phyloP scores from a whole-genome alignment of 2,888 invertebrate genomes.

The Junonia oenone region DNA sequence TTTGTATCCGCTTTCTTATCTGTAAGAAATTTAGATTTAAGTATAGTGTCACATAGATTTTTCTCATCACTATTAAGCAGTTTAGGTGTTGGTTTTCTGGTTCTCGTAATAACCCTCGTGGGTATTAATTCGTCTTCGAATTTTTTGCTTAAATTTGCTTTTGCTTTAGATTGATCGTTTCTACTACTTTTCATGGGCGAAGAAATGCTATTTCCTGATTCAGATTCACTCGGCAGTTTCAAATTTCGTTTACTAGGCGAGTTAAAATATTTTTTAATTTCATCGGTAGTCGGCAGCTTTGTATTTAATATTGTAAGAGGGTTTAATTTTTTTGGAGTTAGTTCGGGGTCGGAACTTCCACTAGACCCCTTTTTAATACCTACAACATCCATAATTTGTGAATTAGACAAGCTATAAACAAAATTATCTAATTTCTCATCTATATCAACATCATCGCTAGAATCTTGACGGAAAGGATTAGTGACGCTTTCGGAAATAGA shows the following conservation, averaged over 20 bases:
- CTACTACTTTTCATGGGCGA: neutral
- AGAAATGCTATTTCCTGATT: conserved; percentile 24
- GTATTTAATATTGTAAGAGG: conserved; percentile 45
- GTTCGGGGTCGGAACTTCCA: conserved; percentile 52
- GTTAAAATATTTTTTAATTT: conserved; percentile 48
- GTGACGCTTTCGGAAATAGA: neutral
- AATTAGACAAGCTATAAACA: conserved; percentile 37
- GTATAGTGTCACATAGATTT: conserved; percentile 38
- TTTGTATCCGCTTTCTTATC: no score
- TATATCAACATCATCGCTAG: conserved; percentile 8
- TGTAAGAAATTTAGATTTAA: conserved; percentile 42
- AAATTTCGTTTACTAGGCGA: neutral
- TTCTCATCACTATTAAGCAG: conserved; percentile 37
- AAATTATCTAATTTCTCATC: conserved; percentile 36
- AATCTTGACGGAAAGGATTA: neutral
- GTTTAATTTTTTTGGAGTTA: conserved; percentile 52
- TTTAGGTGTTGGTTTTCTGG: conserved; percentile 57
- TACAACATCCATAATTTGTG: conserved; percentile 41
- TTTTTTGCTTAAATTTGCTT: conserved; percentile 44
- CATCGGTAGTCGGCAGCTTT: conserved; percentile 58
- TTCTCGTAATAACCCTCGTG: conserved; percentile 52
- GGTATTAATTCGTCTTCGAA: conserved; percentile 50
- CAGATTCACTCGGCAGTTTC: conserved; percentile 31
- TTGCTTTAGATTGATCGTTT: neutral
- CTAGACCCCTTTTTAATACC: conserved; percentile 39